These are phyloP conservation scores for Mesopsocus fuscifrons DNA, from an alignment of 2,888 invertebrate genomes.

Conservation along the genomic window DNA sequence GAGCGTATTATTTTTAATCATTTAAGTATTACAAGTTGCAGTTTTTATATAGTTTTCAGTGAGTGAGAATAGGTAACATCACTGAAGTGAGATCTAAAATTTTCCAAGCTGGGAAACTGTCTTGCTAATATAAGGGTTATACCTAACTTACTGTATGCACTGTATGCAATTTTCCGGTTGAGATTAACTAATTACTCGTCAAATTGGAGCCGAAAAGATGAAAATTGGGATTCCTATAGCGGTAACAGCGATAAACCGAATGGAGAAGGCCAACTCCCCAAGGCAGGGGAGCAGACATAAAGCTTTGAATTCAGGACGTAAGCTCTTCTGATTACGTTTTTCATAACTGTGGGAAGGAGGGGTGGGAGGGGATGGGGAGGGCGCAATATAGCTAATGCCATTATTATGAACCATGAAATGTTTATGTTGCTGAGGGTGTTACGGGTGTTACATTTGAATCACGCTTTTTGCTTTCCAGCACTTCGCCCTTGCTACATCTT, in stretches of 20 bases:
- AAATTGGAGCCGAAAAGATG: too few species aligned
- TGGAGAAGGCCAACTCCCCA: background rate
- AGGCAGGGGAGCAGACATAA: background rate
- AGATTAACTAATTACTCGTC: too few species aligned
- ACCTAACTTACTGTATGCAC: too few species aligned
- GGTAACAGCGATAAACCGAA: background rate
- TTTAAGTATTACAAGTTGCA: too few species aligned
- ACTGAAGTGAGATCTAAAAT: too few species aligned
- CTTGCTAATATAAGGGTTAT: too few species aligned
- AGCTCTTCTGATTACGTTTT: background rate
- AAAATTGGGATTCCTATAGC: background rate
- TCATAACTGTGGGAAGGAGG: background rate
- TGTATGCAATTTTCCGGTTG: too few species aligned
- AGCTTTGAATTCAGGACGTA: background rate
- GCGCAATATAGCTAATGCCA: conserved; percentile 7
- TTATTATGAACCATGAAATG: conserved; percentile 8
- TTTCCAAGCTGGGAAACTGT: too few species aligned
- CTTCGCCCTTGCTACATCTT: too few species aligned
- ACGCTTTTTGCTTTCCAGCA: background rate
- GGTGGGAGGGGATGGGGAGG: conserved; percentile 7
- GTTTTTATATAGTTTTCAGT: too few species aligned
- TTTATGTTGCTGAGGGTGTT: background rate
- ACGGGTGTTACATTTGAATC: background rate
- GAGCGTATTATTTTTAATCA: too few species aligned
- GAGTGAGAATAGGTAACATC: too few species aligned